A percentile compares a stretch with the other conserved stretches of the same genome.
phyloP scores from a whole-genome alignment of 2,888 invertebrate species.

The Gonocerus acuteangulatus region DNA sequence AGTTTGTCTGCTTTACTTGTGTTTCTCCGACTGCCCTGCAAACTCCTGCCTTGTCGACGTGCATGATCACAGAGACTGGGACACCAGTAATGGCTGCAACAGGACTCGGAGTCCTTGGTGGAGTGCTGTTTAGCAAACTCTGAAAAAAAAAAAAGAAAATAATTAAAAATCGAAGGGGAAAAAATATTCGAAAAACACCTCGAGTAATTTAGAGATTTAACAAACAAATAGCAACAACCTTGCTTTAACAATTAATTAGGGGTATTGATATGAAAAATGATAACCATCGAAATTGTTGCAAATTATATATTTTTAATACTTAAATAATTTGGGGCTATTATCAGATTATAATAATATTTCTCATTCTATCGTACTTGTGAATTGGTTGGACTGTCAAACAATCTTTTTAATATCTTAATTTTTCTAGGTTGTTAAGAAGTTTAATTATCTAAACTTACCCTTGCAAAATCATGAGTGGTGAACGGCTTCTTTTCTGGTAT shows the following conservation, averaged over 20 bases:
- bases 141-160: slow-evolving; percentile 23
- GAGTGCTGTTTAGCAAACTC: slow-evolving; percentile 48
- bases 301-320: too few relatives aligned
- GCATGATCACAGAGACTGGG: slow-evolving; percentile 73
- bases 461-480: slow-evolving; percentile 48
- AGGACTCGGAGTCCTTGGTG: slow-evolving; percentile 48
- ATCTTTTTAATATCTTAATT: too few relatives aligned
- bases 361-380: too few relatives aligned
- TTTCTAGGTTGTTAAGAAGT: too few relatives aligned
- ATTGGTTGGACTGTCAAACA: too few relatives aligned
- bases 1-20: slow-evolving; percentile 10
- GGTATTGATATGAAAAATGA: too few relatives aligned
- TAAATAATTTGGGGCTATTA: too few relatives aligned
- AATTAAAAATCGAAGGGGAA: slow-evolving; percentile 5
- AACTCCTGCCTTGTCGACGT: slow-evolving; percentile 71
- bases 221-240: slow-evolving; percentile 3
- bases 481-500: slow-evolving; percentile 47
- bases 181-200: not conserved
- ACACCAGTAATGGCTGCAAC: slow-evolving; percentile 42
- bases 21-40: slow-evolving; percentile 45
- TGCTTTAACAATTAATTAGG: too few relatives aligned
- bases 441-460: slow-evolving; percentile 43
- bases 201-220: not conserved
- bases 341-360: too few relatives aligned
- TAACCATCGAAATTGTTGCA: too few relatives aligned